phyloP scores from a whole-genome alignment of 1,140 invertebrate genomes.

The Polypedilum pembai region DNA sequence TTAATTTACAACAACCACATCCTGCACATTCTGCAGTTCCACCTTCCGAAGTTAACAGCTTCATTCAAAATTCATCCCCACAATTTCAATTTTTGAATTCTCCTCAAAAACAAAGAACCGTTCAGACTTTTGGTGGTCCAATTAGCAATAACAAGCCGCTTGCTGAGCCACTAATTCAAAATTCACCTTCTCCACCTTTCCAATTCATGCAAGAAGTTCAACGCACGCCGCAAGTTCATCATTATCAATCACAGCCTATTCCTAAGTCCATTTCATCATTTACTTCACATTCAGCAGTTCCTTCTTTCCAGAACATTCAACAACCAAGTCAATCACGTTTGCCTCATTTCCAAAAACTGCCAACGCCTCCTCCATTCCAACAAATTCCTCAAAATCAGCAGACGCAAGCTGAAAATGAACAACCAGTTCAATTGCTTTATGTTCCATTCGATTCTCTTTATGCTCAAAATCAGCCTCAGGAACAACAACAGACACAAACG shows the following conservation, averaged over 20 bases:
- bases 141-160: background rate
- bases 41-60: background rate
- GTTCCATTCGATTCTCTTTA: conserved; percentile 68
- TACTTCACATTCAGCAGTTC: conserved; percentile 29
- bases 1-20: conserved; percentile 27
- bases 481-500: conserved; percentile 34
- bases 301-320: background rate
- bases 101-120: conserved; percentile 6
- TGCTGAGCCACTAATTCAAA: conserved; percentile 9
- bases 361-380: background rate
- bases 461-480: conserved; percentile 44
- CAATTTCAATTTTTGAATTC: conserved; percentile 22
- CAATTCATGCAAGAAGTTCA: conserved; percentile 22
- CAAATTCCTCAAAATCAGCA: conserved; percentile 21
- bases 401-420: background rate
- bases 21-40: background rate
- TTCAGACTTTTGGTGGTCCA: conserved; percentile 14
- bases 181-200: conserved; percentile 10
- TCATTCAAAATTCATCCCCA: conserved; percentile 5
- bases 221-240: background rate
- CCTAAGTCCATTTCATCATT: conserved; percentile 26
- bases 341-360: background rate
- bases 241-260: conserved; percentile 30
- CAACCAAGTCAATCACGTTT: background rate
- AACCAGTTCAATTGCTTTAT: conserved; percentile 64